A percentile compares a stretch with the other conserved stretches of the same genome.
Evolutionary conservation across 2,797 vertebrate genomes (phyloP).

Genomic region (Spatula clypeata): DNA sequence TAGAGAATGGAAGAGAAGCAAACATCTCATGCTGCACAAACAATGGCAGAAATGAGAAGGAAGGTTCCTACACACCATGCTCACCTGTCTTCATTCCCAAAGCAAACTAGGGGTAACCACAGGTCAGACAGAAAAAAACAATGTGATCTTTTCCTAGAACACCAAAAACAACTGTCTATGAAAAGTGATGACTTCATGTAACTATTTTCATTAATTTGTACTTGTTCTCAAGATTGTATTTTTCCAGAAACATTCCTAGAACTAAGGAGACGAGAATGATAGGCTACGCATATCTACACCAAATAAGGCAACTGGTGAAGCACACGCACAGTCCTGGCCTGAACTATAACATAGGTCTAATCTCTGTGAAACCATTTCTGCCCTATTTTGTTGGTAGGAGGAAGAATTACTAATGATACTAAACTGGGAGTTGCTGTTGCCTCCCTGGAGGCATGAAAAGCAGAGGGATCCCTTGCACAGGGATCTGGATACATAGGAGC

Average conservation of each 20-base stretch:
- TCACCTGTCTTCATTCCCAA: background rate
- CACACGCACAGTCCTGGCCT: background rate
- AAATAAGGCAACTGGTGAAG: conserved; percentile 20
- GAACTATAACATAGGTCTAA: background rate
- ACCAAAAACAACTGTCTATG: background rate
- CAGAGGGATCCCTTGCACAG: no score
- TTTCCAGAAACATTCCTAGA: conserved; percentile 5
- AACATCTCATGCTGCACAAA: background rate
- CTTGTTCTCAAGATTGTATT: background rate
- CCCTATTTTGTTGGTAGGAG: background rate
- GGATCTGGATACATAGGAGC: background rate
- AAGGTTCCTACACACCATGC: background rate
- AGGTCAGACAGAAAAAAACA: background rate
- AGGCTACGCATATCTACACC: background rate
- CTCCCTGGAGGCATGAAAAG: background rate
- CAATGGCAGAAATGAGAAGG: background rate
- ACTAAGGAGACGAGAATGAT: background rate
- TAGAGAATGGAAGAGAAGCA: background rate
- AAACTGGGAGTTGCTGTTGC: background rate
- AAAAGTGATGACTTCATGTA: background rate
- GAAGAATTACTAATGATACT: background rate
- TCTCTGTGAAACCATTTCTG: background rate
- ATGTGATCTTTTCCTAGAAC: background rate
- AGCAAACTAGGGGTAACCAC: fast-evolving
- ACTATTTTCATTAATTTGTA: background rate